Percentiles rank a stretch among this genome's conserved stretches.
phyloP scores from a whole-genome alignment of 2,797 vertebrate genomes.

The Hephaestus fuliginosus region DNA sequence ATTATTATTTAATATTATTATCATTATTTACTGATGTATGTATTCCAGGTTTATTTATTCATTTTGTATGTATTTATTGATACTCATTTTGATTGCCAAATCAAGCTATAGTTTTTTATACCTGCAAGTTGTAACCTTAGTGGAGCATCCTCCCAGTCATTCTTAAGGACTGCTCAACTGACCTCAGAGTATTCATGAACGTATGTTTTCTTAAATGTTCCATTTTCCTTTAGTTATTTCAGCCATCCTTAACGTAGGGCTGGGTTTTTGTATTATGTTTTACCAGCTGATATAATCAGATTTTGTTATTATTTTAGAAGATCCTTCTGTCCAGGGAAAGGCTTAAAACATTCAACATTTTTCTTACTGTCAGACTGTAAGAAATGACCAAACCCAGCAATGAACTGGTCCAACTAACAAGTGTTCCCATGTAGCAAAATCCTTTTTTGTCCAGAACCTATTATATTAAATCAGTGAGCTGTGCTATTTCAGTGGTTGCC shows the following conservation, averaged over 20 bases:
- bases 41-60: conserved; percentile 71
- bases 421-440: background rate
- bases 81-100: conserved; percentile 73
- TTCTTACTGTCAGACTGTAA: conserved; percentile 5
- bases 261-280: conserved; percentile 14
- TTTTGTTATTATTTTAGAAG: background rate
- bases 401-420: background rate
- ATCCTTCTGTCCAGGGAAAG: background rate
- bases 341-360: background rate
- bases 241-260: background rate
- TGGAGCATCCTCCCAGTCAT: conserved; percentile 57
- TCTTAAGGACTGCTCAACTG: conserved; percentile 57
- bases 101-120: conserved; percentile 78
- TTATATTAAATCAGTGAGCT: background rate
- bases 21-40: conserved; percentile 66
- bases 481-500: background rate
- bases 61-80: conserved; percentile 79
- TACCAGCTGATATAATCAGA: background rate
- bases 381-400: conserved; percentile 23
- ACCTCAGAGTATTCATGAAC: conserved; percentile 61
- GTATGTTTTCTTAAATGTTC: conserved; percentile 9
- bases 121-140: conserved; percentile 58
- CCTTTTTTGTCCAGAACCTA: background rate
- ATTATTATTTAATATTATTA: conserved; percentile 63
- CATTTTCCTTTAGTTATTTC: conserved; percentile 19